Evolutionary conservation across 2,113 vertebrate genomes (phyloP).

Genomic region (Ceyx cyanopectus): DNA sequence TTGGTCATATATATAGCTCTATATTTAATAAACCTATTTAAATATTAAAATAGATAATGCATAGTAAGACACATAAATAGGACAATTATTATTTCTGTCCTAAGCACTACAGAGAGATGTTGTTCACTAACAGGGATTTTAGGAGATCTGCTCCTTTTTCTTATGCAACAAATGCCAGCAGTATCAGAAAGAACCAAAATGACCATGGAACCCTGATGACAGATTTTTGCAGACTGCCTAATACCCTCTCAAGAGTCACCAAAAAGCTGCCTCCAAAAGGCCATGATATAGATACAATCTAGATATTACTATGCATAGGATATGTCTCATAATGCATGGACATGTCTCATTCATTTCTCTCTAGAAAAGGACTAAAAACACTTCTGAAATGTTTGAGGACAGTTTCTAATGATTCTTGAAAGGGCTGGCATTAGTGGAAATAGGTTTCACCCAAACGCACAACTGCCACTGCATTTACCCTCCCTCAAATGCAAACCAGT

Average conservation of each 20-base stretch:
- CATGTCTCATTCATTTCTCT: not conserved
- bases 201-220: not conserved
- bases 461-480: not conserved
- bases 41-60: not conserved
- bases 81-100: not conserved
- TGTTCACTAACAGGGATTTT: not conserved
- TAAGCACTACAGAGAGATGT: not conserved
- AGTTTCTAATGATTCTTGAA: not conserved
- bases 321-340: not conserved
- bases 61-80: not conserved
- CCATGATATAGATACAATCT: not conserved
- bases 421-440: not conserved
- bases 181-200: not conserved
- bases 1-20: not conserved
- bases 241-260: not conserved
- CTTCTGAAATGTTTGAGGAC: not conserved
- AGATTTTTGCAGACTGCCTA: not conserved
- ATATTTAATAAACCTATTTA: not conserved
- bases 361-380: not conserved
- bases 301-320: not conserved
- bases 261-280: not conserved
- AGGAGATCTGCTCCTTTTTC: not conserved
- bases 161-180: not conserved
- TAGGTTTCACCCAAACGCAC: not conserved
- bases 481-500: not conserved